A percentile compares a stretch with the other conserved stretches of the same genome.
phyloP scores from a whole-genome alignment of 2,113 vertebrate species.

The Heterochromis multidens region DNA sequence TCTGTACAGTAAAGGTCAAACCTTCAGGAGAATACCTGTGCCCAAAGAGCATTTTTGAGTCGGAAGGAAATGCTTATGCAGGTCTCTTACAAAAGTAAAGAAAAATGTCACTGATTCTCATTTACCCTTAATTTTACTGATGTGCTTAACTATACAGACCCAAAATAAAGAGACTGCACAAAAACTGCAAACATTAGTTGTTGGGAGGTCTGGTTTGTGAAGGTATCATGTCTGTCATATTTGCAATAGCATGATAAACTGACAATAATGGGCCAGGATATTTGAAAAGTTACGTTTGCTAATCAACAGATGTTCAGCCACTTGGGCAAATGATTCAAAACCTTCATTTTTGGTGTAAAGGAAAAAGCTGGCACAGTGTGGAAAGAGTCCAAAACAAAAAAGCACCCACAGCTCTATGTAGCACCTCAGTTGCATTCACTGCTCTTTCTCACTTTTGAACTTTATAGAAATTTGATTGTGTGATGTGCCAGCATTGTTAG shows the following conservation, averaged over 20 bases:
- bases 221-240: not conserved
- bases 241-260: rapidly evolving
- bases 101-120: not conserved
- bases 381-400: too few relatives aligned
- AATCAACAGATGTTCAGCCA: too few relatives aligned
- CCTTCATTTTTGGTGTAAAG: too few relatives aligned
- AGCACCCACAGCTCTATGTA: too few relatives aligned
- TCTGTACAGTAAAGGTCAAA: not conserved
- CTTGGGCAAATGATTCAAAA: too few relatives aligned
- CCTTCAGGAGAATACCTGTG: not conserved
- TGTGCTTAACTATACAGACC: not conserved
- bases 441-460: too few relatives aligned
- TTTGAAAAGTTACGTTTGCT: not conserved
- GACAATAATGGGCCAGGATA: not conserved
- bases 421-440: too few relatives aligned
- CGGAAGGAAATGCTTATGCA: not conserved
- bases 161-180: not conserved
- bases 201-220: not conserved
- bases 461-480: too few relatives aligned
- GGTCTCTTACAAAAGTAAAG: not conserved
- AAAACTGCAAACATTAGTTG: not conserved
- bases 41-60: not conserved
- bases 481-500: too few relatives aligned
- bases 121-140: not conserved
- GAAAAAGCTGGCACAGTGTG: too few relatives aligned